A percentile compares a stretch with the other conserved stretches of the same genome.
Conservation (phyloP, 2,797 vertebrate species). For the Halcyon leucocephala region DNA sequence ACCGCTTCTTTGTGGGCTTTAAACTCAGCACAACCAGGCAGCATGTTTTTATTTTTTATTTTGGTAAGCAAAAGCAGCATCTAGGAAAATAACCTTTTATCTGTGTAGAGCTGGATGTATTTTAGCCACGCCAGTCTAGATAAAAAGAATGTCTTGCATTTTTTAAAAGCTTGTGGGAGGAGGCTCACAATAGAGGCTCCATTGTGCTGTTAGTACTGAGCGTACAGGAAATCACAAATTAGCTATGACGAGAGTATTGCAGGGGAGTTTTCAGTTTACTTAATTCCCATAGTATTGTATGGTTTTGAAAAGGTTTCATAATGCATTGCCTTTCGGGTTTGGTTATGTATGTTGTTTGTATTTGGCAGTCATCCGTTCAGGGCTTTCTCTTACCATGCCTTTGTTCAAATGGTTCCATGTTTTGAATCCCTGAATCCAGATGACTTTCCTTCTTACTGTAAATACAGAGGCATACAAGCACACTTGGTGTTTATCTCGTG, state of each 20-base stretch:
- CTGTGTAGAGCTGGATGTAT: slow-evolving; percentile 2
- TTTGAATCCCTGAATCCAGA: slow-evolving; percentile 7
- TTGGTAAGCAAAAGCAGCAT: background rate
- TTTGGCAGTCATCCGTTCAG: background rate
- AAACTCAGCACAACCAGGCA: background rate
- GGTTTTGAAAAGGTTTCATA: slow-evolving; percentile 38
- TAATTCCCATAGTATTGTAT: slow-evolving; percentile 44
- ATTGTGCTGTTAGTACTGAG: slow-evolving; percentile 58
- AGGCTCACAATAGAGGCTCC: slow-evolving; percentile 61
- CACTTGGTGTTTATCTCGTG: slow-evolving; percentile 5
- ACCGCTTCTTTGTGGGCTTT: background rate
- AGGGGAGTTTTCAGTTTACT: slow-evolving; percentile 55
- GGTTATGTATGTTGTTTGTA: background rate
- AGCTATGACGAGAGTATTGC: slow-evolving; percentile 42
- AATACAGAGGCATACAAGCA: background rate
- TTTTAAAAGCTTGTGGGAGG: slow-evolving; percentile 64
- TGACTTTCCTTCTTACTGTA: slow-evolving; percentile 10
- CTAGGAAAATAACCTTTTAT: slow-evolving; percentile 50
- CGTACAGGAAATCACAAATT: slow-evolving; percentile 71
- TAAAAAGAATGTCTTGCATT: slow-evolving; percentile 64
- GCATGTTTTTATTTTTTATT: background rate
- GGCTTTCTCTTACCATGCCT: background rate
- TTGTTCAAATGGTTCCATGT: background rate
- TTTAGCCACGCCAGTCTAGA: slow-evolving; percentile 53
- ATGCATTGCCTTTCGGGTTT: background rate